A percentile compares a stretch with the other conserved stretches of the same genome.
Evolutionary conservation across 2,888 invertebrate species (phyloP).

Genomic region (Hoplodrina blanda): DNA sequence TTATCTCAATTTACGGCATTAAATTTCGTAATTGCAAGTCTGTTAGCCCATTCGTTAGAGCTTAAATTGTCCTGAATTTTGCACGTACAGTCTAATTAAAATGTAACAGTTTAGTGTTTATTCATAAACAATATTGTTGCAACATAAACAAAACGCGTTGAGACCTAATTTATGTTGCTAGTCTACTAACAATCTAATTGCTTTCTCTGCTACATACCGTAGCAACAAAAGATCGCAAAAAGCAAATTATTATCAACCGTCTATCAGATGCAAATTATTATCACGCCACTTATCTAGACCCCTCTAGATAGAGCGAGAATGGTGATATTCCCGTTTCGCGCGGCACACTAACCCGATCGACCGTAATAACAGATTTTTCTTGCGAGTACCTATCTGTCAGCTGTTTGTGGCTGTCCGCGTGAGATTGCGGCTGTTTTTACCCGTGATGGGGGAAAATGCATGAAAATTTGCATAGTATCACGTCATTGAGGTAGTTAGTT

Average conservation of each 20-base stretch:
- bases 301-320: constrained; percentile 79
- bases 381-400: constrained; percentile 77
- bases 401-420: constrained; percentile 74
- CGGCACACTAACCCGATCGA: constrained; percentile 86
- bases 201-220: constrained; percentile 77
- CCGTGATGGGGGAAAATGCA: constrained; percentile 77
- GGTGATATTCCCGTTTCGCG: constrained; percentile 72
- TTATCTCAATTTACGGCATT: constrained; percentile 81
- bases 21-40: constrained; percentile 77
- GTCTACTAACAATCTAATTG: constrained; percentile 59
- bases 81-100: constrained; percentile 34
- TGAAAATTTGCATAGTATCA: constrained; percentile 79
- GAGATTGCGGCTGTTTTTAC: constrained; percentile 66
- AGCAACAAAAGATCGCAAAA: constrained; percentile 77
- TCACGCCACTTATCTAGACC: constrained; percentile 84
- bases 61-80: constrained; percentile 60
- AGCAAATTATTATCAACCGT: constrained; percentile 83
- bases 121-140: constrained; percentile 27
- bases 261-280: constrained; percentile 88
- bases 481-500: constrained; percentile 71
- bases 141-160: constrained; percentile 54
- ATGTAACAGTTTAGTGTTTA: constrained; percentile 40
- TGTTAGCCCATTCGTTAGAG: constrained; percentile 44
- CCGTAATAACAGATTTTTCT: constrained; percentile 82
- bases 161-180: constrained; percentile 40